Base-by-base conservation (phyloP, 35 echinoderm and acorn worm genomes). In the Apostichopus californicus region DNA sequence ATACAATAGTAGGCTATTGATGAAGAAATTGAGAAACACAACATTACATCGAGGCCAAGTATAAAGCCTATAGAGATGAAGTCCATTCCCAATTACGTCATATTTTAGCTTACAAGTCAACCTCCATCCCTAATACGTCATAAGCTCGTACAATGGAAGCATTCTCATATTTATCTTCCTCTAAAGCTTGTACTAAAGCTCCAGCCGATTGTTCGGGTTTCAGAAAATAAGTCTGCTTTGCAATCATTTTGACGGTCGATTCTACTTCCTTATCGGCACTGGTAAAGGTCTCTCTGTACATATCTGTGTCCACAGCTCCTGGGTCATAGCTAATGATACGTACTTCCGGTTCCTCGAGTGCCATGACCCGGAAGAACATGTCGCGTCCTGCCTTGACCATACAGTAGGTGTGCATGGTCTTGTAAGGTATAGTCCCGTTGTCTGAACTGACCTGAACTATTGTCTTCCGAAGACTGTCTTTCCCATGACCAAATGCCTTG, bases 261-360 rank as follows among this genome's bases (percentile, higher is more conserved):
- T 59, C 6, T 12, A 78, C 5, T 9, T 80, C 92, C 1, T 14
- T 8, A 71, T 93, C 92, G 13, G 46, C 23, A 24, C 70, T 89
- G 10, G 79, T 92, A 25, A 55, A 80, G 22, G 65, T 84, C 13
- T 91, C 87, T 23, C 15, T 81, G 20, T 90, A 73, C 90, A 95
- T 95, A 6, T 77, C 91, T 15, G 94, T 95, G 14, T 86, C 91
- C 6, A 95, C 91, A 14, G 94, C 91, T 5, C 94, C 94, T 5
- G 94, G 94, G 9, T 92, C 25, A 79, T 87, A 95, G 86, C 86
- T 95, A 8, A 95, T 52, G 17, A 95, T 56, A 14, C 94, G 83
- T 1, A 90, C 91, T 53, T 95, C 94, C 14, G 94, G 94, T 86
- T 95, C 85, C 23, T 93, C 94, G 34, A 63, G 18, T 56, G 91